A percentile compares a stretch with the other conserved stretches of the same genome.
These are phyloP conservation scores for Jaculus jaculus DNA, from an alignment of 2,113 vertebrate species.

Conservation along the genomic window DNA sequence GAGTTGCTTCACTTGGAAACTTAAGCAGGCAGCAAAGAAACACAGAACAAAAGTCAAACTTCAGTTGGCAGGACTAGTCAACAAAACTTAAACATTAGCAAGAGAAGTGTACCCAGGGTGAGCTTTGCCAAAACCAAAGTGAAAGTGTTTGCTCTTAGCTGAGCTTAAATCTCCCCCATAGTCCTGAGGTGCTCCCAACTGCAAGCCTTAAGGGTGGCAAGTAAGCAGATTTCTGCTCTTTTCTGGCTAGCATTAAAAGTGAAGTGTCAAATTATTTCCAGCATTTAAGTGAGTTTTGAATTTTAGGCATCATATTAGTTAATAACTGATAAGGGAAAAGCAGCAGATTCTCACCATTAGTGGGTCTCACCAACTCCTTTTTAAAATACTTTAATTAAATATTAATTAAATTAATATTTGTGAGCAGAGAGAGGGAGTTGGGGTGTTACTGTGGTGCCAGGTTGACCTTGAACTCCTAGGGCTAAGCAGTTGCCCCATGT, in stretches of 20 bases:
- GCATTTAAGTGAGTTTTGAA: neutral
- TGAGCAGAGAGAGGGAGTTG: too few species aligned
- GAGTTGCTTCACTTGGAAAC: conserved; percentile 42
- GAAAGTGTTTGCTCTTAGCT: conserved; percentile 44
- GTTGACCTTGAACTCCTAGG: too few species aligned
- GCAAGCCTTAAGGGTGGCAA: conserved; percentile 25
- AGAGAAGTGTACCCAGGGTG: conserved; percentile 48
- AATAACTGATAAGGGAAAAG: neutral
- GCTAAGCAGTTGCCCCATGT: too few species aligned
- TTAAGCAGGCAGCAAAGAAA: conserved; percentile 10
- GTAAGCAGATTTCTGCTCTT: conserved; percentile 43
- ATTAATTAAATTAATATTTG: too few species aligned
- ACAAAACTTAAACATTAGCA: conserved; percentile 17
- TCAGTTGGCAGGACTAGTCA: neutral
- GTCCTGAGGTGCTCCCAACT: neutral
- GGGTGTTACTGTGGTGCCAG: too few species aligned
- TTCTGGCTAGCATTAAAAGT: conserved; percentile 55
- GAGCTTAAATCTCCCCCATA: conserved; percentile 21
- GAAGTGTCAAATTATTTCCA: conserved; percentile 59
- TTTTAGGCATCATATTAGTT: neutral
- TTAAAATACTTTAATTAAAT: too few species aligned
- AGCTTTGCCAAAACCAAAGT: conserved; percentile 41
- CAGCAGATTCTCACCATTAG: neutral
- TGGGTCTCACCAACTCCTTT: neutral
- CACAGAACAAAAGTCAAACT: conserved; percentile 26